phyloP scores from a whole-genome alignment of 2,113 vertebrate species.

The Tricholaema leucomelas region DNA sequence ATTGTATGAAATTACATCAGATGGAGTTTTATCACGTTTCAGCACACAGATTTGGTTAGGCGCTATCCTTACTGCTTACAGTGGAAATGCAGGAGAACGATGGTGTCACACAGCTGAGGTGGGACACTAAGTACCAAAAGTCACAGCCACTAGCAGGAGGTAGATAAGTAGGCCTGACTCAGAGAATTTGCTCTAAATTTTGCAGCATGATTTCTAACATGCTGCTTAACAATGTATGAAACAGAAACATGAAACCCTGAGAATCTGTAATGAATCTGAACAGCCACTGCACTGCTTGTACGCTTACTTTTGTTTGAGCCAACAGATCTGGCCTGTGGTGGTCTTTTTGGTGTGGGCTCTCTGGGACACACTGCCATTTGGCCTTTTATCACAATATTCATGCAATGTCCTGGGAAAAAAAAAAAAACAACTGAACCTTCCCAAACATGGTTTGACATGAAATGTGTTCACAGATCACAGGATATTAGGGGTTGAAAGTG shows the following conservation, averaged over 20 bases:
- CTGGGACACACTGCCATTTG: not conserved
- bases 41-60: not conserved
- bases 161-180: fast-evolving
- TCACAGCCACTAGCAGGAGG: not conserved
- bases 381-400: not conserved
- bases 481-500: no score
- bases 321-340: not conserved
- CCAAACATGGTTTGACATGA: not conserved
- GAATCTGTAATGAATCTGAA: not conserved
- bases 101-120: not conserved
- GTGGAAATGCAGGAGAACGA: not conserved
- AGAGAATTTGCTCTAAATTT: not conserved
- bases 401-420: not conserved
- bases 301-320: not conserved
- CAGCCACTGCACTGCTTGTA: not conserved
- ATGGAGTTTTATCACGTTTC: not conserved
- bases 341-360: not conserved
- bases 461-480: no score
- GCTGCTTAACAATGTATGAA: not conserved
- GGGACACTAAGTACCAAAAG: not conserved
- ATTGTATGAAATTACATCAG: not conserved
- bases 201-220: not conserved
- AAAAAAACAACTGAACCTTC: not conserved
- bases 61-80: not conserved
- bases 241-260: not conserved